Evolutionary conservation across 92 coral and sea anemone genomes (phyloP).

Genomic region (Porites rus): DNA sequence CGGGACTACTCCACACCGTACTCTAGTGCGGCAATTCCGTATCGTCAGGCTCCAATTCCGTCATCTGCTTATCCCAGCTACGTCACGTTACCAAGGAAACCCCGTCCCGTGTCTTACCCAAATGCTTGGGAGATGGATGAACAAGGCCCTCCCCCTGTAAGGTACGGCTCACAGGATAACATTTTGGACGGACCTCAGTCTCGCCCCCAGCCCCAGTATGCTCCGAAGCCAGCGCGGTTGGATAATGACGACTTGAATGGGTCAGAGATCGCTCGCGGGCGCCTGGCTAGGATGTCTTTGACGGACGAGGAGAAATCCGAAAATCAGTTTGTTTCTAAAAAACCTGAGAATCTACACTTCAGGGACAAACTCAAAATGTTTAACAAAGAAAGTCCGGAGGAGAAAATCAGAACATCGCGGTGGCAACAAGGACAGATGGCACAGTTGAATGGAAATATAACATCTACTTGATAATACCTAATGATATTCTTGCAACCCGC

Average conservation of each 20-base stretch:
- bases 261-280: conserved; percentile 70
- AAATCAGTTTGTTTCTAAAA: conserved; percentile 76
- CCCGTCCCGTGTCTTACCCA: conserved; percentile 78
- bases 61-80: conserved; percentile 69
- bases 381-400: conserved; percentile 85
- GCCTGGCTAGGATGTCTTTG: conserved; percentile 77
- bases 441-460: conserved; percentile 41
- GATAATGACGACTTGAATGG: conserved; percentile 63
- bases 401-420: conserved; percentile 68
- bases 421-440: conserved; percentile 84
- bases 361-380: conserved; percentile 94
- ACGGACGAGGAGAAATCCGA: conserved; percentile 77
- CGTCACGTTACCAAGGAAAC: conserved; percentile 81
- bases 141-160: conserved; percentile 54
- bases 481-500: neutral
- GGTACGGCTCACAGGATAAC: conserved; percentile 76
- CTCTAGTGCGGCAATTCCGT: conserved; percentile 44
- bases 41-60: conserved; percentile 58
- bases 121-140: conserved; percentile 69
- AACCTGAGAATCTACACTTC: conserved; percentile 87
- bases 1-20: conserved; percentile 39
- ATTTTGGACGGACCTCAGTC: conserved; percentile 67
- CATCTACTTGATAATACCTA: conserved; percentile 2
- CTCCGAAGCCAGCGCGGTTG: conserved; percentile 76
- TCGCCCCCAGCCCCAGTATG: conserved; percentile 63